Evolutionary conservation across 2,113 vertebrate species (phyloP), one percentile per base, ranked within the genome.

Genomic region (Onychostruthus taczanowskii): DNA sequence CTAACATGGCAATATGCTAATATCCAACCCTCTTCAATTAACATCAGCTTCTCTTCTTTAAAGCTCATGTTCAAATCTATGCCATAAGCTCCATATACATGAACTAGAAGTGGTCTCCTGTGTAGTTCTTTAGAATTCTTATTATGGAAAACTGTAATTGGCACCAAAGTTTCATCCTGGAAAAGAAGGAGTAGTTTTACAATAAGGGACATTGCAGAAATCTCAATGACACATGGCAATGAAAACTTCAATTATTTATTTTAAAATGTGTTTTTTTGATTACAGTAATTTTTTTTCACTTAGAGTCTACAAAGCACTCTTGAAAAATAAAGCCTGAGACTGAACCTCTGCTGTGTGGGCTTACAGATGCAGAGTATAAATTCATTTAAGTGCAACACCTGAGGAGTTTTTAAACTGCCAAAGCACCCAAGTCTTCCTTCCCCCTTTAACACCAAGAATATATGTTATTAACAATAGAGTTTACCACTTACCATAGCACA

Each of bases 11-110:
- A 99, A 96, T 99, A 99, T 50, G 99, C 99, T 94, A 99, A 97
- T 94, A 98, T 98, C 99, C 99, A 99, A 50, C 98, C 99, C 61
- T 98, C 97, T 9, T 99, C 98, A 97, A 99, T 97, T 96, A 99
- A 97, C 75, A 99, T 93, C 93, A 98, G 97, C 84, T 98, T 99
- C 86, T 99, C 99, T 93, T 99, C 98, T 96, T 98, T 98, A 98
- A 99, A 99, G 76, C 97, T 98, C 99, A 99, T 99, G 97, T 98
- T 98, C 87, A 99, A 96, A 84, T 99, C 98, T 96, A 98, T 97
- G 75, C 99, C 99, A 49, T 99, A 99, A 89, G 99, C 99, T 92
- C 99, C 99, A 67, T 99, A 99, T 31, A 99, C 99, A 89, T 99
- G 99, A 37, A 99, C 96, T 39, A 99, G 97, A 93, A 99, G 98